Percentiles rank a stretch among this genome's conserved stretches.
These are phyloP conservation scores for Pogonocherus hispidulus DNA, from an alignment of 2,888 invertebrate species.

Conservation along the genomic window DNA sequence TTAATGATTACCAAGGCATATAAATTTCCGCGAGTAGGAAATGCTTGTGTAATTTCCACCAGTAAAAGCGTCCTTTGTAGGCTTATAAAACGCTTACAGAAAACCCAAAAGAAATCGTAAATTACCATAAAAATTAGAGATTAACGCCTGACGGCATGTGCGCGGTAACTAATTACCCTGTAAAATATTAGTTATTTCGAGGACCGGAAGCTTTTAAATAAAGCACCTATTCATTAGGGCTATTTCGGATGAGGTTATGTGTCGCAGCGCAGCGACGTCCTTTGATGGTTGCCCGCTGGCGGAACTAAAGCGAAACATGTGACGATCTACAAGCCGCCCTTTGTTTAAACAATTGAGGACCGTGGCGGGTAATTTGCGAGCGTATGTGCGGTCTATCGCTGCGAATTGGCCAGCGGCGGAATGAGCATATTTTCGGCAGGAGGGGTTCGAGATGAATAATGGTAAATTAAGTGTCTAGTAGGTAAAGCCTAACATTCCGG, in stretches of 20 bases:
- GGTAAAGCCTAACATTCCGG: no score
- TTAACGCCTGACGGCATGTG: conserved; percentile 53
- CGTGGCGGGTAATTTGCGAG: conserved; percentile 61
- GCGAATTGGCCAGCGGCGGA: conserved; percentile 49
- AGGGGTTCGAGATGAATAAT: no score
- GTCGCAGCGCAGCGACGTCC: conserved; percentile 57
- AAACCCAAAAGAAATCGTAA: conserved; percentile 9
- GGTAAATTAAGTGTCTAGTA: no score
- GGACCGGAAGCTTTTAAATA: conserved; percentile 67
- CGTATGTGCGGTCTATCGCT: conserved; percentile 57
- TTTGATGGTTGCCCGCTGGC: conserved; percentile 62
- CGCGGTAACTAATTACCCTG: conserved; percentile 59
- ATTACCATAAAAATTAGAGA: conserved; percentile 40
- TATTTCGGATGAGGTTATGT: conserved; percentile 59
- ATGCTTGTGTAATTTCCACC: neutral
- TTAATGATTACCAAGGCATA: neutral
- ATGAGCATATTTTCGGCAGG: no score
- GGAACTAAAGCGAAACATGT: conserved; percentile 67
- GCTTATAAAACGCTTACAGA: neutral
- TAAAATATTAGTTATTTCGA: conserved; percentile 63
- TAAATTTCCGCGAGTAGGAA: conserved; percentile 2
- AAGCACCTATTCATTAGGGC: conserved; percentile 65
- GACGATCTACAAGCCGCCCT: conserved; percentile 61
- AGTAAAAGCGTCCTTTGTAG: neutral
- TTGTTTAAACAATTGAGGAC: conserved; percentile 64